Evolutionary conservation across 2,888 invertebrate genomes (phyloP).

Genomic region (Athalia circularis): DNA sequence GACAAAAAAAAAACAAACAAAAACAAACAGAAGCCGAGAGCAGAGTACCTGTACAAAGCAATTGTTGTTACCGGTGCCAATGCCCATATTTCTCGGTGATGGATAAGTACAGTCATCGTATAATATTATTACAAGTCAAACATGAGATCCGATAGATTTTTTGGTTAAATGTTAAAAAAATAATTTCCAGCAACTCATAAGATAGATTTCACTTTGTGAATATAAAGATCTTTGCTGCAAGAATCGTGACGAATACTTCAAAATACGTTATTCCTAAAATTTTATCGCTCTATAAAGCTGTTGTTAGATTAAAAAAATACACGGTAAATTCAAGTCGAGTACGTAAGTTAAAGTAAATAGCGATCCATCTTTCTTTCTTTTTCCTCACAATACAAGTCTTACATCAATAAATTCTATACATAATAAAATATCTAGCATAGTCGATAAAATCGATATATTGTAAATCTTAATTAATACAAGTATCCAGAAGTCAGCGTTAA

Average conservation of each 20-base stretch:
- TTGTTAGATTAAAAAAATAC: slow-evolving; percentile 34
- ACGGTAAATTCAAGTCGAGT: slow-evolving; percentile 23
- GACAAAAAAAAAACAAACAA: neutral
- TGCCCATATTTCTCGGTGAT: neutral
- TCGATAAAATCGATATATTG: neutral
- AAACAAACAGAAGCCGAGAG: neutral
- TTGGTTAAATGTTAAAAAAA: neutral
- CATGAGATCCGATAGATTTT: neutral
- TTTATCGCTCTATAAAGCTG: slow-evolving; percentile 18
- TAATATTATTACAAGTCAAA: slow-evolving; percentile 21
- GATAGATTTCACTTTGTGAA: neutral
- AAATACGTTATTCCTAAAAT: slow-evolving; percentile 28
- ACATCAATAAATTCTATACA: slow-evolving; percentile 42
- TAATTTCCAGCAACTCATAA: neutral
- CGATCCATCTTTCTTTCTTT: slow-evolving; percentile 18
- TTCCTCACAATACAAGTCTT: slow-evolving; percentile 17
- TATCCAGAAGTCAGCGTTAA: slow-evolving; percentile 22
- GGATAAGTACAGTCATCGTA: neutral
- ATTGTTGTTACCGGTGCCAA: slow-evolving; percentile 14
- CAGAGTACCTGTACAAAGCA: slow-evolving; percentile 22
- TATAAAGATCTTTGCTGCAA: slow-evolving; percentile 9
- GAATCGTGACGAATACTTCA: slow-evolving; percentile 11
- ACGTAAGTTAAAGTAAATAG: slow-evolving; percentile 34
- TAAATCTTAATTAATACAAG: slow-evolving; percentile 14
- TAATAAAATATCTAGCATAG: slow-evolving; percentile 6